Percentiles rank a stretch among this genome's conserved stretches.
phyloP scores from a whole-genome alignment of 2,888 invertebrate genomes.

The Thalpophila matura region DNA sequence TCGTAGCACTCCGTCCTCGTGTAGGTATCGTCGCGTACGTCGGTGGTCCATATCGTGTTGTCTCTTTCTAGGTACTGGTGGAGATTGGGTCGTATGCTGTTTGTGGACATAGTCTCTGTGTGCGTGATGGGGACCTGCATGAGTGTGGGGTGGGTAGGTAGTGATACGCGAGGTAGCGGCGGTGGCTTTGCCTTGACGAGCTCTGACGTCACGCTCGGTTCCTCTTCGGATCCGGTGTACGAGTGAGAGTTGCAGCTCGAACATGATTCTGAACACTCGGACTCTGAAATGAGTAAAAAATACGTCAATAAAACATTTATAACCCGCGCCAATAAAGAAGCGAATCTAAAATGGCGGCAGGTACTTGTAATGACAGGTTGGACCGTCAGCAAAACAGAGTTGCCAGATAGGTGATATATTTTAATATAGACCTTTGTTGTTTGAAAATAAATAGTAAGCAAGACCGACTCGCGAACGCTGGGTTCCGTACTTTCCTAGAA shows the following conservation, averaged over 20 bases:
- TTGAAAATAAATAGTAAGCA: no score
- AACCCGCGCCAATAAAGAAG: no score
- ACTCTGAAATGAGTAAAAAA: slow-evolving; percentile 85
- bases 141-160: slow-evolving; percentile 70
- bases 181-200: slow-evolving; percentile 76
- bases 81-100: slow-evolving; percentile 82
- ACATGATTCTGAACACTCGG: slow-evolving; percentile 93
- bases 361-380: no score
- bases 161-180: slow-evolving; percentile 73
- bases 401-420: no score
- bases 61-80: slow-evolving; percentile 86
- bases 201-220: slow-evolving; percentile 70
- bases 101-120: slow-evolving; percentile 75
- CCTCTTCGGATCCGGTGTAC: slow-evolving; percentile 77
- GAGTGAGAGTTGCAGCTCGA: slow-evolving; percentile 91
- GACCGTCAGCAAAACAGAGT: no score
- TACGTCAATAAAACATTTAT: neutral
- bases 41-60: slow-evolving; percentile 83
- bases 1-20: slow-evolving; percentile 58
- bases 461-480: no score
- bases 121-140: slow-evolving; percentile 78
- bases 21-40: slow-evolving; percentile 71
- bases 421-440: no score
- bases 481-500: no score
- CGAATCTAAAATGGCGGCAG: no score